These are phyloP conservation scores for Brachypteracias leptosomus DNA, from an alignment of 2,113 vertebrate genomes.

Conservation along the genomic window DNA sequence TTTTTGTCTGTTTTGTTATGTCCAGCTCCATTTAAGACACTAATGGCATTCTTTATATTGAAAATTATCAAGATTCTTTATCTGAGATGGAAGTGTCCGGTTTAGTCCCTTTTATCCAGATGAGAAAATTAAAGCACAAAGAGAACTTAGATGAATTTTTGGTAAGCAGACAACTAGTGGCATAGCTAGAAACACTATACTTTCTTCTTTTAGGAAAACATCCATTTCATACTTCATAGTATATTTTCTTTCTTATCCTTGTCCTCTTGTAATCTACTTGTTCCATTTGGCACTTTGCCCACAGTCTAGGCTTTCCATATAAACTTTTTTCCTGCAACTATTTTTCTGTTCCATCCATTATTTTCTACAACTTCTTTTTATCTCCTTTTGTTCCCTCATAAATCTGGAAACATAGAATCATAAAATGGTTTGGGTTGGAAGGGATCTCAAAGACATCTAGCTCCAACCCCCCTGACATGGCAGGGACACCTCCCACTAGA, in stretches of 20 bases:
- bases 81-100: not conserved
- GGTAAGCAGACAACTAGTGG: not conserved
- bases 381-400: not conserved
- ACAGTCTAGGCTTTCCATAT: not conserved
- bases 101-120: not conserved
- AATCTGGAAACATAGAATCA: not conserved
- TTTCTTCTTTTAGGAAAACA: not conserved
- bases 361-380: not conserved
- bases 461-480: too few relatives aligned
- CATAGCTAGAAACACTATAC: not conserved
- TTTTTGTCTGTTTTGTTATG: not conserved
- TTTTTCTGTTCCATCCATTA: not conserved
- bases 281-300: not conserved
- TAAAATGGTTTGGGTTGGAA: too few relatives aligned
- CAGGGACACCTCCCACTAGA: too few relatives aligned
- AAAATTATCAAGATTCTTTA: not conserved
- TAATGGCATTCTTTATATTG: not conserved
- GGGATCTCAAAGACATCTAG: too few relatives aligned
- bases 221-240: not conserved
- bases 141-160: not conserved
- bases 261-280: not conserved
- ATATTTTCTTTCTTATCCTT: not conserved
- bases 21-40: not conserved
- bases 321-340: not conserved
- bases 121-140: not conserved